Percentiles rank a stretch among this genome's conserved stretches.
Evolutionary conservation across 2,797 vertebrate species (phyloP).

Genomic region (Falco cherrug): DNA sequence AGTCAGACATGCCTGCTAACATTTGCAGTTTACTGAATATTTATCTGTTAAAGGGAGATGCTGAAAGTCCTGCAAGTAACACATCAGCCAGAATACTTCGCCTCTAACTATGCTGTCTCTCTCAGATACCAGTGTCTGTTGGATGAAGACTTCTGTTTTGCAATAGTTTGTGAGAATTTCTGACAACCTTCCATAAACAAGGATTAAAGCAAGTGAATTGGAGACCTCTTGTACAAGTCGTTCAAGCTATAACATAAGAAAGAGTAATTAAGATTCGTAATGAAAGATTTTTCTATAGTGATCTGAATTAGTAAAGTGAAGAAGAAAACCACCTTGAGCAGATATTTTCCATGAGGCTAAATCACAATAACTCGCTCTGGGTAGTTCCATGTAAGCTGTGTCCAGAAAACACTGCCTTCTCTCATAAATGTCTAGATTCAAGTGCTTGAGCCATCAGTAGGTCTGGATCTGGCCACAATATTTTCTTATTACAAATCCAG

Average conservation of each 20-base stretch:
- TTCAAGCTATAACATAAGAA: not conserved
- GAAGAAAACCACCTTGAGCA: not conserved
- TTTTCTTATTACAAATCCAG: not conserved
- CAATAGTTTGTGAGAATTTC: not conserved
- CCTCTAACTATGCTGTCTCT: rapidly evolving
- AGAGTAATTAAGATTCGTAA: not conserved
- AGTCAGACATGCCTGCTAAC: not conserved
- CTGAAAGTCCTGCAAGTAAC: not conserved
- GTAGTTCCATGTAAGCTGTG: rapidly evolving
- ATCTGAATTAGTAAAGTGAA: not conserved
- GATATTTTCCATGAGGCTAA: not conserved
- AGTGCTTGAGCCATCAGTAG: not conserved
- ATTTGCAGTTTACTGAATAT: not conserved
- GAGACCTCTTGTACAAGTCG: not conserved
- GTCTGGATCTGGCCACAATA: not conserved
- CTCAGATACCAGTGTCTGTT: not conserved
- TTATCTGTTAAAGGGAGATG: not conserved
- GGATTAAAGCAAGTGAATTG: not conserved
- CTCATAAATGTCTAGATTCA: not conserved
- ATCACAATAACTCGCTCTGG: not conserved
- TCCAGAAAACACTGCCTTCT: not conserved
- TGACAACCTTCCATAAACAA: not conserved
- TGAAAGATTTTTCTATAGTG: not conserved
- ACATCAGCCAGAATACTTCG: not conserved
- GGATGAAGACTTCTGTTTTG: not conserved